Percentiles rank a stretch among this genome's conserved stretches.
These are phyloP conservation scores for Procavia capensis DNA, from an alignment of 2,113 vertebrate genomes.

Conservation along the genomic window DNA sequence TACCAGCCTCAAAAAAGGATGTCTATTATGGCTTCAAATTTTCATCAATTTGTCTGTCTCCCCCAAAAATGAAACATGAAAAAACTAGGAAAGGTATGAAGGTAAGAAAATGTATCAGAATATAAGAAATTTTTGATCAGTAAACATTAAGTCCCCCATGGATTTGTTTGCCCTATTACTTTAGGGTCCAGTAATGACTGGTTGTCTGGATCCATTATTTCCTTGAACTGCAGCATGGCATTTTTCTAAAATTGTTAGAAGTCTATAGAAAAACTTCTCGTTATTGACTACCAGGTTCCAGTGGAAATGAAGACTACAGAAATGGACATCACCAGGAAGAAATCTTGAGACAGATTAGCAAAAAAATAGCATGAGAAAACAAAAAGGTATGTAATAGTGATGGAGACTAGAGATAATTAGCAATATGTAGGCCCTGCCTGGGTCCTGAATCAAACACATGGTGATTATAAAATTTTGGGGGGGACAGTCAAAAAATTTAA, in stretches of 20 bases:
- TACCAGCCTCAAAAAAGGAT: background rate
- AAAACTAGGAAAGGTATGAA: constrained; percentile 6
- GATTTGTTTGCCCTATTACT: background rate
- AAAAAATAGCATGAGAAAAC: background rate
- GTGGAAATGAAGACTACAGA: background rate
- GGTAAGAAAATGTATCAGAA: constrained; percentile 36
- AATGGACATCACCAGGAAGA: background rate
- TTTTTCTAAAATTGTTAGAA: background rate
- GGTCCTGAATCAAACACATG: background rate
- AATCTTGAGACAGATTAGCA: background rate
- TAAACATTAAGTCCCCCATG: background rate
- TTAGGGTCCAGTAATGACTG: background rate
- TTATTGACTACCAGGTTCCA: background rate
- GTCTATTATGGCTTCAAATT: background rate
- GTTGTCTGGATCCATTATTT: background rate
- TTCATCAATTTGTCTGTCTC: background rate
- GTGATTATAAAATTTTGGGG: background rate
- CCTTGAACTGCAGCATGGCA: background rate
- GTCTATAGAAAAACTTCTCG: background rate
- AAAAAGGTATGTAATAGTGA: background rate
- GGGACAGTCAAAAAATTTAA: background rate
- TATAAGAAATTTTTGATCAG: background rate
- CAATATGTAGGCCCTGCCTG: background rate
- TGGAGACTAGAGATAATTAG: background rate
- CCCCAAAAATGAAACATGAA: background rate